phyloP scores from a whole-genome alignment of 2,888 invertebrate genomes.

The Phyllotreta striolata region DNA sequence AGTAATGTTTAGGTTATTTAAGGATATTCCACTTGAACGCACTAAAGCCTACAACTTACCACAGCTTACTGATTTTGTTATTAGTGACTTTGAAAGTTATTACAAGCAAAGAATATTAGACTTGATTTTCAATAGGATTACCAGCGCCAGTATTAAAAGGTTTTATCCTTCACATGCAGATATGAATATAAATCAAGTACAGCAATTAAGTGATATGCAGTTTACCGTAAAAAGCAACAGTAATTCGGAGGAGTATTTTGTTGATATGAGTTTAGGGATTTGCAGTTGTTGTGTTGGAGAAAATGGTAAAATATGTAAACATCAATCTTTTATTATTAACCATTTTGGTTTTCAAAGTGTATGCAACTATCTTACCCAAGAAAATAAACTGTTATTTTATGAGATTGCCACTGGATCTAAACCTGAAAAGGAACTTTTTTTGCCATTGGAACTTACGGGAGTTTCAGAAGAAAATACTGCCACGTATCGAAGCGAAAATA shows the following conservation, averaged over 20 bases:
- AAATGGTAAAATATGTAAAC: conserved; percentile 23
- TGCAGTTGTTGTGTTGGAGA: conserved; percentile 20
- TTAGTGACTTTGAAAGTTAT: conserved; percentile 27
- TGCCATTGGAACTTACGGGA: conserved; percentile 8
- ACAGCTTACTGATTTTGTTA: conserved; percentile 30
- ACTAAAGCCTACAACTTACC: conserved; percentile 32
- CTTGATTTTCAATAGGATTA: conserved; percentile 16
- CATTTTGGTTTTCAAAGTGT: no score
- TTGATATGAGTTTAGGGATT: conserved; percentile 21
- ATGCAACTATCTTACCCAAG: conserved; percentile 7
- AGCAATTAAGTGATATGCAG: conserved; percentile 18
- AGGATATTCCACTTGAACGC: conserved; percentile 33
- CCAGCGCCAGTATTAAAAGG: conserved; percentile 14
- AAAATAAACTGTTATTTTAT: conserved; percentile 23
- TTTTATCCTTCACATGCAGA: conserved; percentile 11
- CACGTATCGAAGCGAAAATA: conserved; percentile 1
- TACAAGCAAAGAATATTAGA: conserved; percentile 21
- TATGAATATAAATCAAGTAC: conserved; percentile 19
- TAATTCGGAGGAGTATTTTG: conserved; percentile 15
- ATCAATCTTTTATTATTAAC: no score
- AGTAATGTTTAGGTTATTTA: conserved; percentile 35
- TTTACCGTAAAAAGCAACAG: conserved; percentile 13
- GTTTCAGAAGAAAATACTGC: conserved; percentile 4
- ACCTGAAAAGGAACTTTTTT: conserved; percentile 19
- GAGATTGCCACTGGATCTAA: conserved; percentile 16